Base-by-base conservation (phyloP, 2,888 invertebrate genomes). In the Mythimna ferrago region DNA sequence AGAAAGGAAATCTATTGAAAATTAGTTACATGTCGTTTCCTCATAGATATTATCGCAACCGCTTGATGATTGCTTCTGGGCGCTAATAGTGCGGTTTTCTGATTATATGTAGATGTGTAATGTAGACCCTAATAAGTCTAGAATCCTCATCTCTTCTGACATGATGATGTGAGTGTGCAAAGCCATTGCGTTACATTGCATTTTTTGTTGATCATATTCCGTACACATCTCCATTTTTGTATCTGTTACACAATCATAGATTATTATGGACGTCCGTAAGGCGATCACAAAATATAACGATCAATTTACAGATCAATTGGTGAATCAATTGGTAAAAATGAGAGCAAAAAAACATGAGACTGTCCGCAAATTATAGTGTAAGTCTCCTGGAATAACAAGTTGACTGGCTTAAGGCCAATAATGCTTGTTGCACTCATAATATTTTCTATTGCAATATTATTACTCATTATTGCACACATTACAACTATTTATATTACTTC, bases 1-100 rank as follows among this genome's bases (percentile, higher is more conserved):
- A 86, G 86, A 86, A 82, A 88, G 88, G 86, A 88, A 84, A 84
- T 75, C 68, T 69, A 76, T 83, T 71, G 80, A 84, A 87, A 87
- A 88, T 80, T 74, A 58, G 73, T 78, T 75, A 80, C 79, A 71
- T 73, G 80, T 78, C 11, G 83, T 89, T 90, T 90, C 87, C 88
- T 87, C 60, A 76, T 80, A 70, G 67, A 67, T 74, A 75, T 70
- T 73, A 81, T 78, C 26, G 64, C 58, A 73, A 71, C 65, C 58
- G 16, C 73, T 48, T 32, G 66, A 44, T 80, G 83, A 88, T 89
- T 88, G 75, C 87, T 87, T 87, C 84, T 88, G 79, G 85, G 73
- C 76, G 72, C 54, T 82, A 80, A 80, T 78, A 66, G 53, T 74
- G 78, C 64, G 73, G 73, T 84, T 80, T 35, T 80, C 63, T 80